Percentiles rank a stretch among this genome's conserved stretches.
Conservation (phyloP, 2,888 invertebrate genomes). For the Mythimna albipuncta region DNA sequence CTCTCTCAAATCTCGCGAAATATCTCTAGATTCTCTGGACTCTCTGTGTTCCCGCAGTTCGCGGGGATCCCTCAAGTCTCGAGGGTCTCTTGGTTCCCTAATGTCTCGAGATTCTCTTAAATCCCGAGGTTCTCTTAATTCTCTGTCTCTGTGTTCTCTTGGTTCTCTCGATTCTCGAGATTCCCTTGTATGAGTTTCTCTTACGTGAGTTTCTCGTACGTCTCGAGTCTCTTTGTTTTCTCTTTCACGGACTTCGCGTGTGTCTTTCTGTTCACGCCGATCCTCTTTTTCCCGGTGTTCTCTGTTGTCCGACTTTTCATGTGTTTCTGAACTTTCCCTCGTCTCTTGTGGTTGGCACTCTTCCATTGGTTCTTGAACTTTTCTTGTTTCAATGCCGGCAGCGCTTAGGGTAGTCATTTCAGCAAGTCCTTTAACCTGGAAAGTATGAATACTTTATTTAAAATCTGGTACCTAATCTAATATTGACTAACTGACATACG, state of each 20-base stretch:
- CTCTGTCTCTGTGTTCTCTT: slow-evolving; percentile 77
- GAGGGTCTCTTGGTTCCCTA: slow-evolving; percentile 80
- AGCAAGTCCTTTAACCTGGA: slow-evolving; percentile 96
- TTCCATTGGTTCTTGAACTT: slow-evolving; percentile 88
- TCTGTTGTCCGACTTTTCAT: slow-evolving; percentile 80
- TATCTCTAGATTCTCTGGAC: slow-evolving; percentile 76
- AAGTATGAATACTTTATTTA: slow-evolving; percentile 36
- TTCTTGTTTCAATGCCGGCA: slow-evolving; percentile 89
- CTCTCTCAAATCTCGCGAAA: slow-evolving; percentile 76
- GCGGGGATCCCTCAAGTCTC: slow-evolving; percentile 79
- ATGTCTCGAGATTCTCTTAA: slow-evolving; percentile 77
- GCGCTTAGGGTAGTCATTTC: slow-evolving; percentile 97
- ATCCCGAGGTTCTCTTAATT: slow-evolving; percentile 81
- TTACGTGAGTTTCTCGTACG: slow-evolving; percentile 68
- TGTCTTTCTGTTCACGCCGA: slow-evolving; percentile 80
- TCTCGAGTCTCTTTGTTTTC: slow-evolving; percentile 82
- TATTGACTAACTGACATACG: background rate
- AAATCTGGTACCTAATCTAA: background rate
- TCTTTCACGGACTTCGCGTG: slow-evolving; percentile 79
- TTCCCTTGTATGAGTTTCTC: slow-evolving; percentile 81
- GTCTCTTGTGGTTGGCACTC: slow-evolving; percentile 84
- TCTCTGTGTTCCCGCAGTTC: slow-evolving; percentile 77
- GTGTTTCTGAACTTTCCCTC: slow-evolving; percentile 80
- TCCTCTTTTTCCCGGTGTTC: slow-evolving; percentile 84
- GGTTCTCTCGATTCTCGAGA: slow-evolving; percentile 79